Conservation (phyloP, 2,888 invertebrate genomes). For the Eugnorisma glareosa region DNA sequence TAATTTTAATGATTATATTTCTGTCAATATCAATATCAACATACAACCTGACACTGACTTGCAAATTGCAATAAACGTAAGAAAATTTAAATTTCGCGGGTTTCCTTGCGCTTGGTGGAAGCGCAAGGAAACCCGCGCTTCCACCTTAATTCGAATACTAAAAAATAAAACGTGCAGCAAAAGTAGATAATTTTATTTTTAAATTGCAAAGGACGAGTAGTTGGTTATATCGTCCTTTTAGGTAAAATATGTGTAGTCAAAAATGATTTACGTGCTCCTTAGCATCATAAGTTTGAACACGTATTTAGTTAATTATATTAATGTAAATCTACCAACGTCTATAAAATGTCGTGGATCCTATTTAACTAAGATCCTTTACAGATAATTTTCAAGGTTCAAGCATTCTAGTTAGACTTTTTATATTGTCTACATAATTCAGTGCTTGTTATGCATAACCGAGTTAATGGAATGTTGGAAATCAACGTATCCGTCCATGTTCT, state of each 20-base stretch:
- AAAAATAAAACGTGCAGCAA: neutral
- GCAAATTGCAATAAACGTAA: too few relatives aligned
- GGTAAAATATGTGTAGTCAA: constrained; percentile 20
- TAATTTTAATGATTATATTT: too few relatives aligned
- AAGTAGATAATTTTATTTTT: constrained; percentile 8
- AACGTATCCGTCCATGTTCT: constrained; percentile 78
- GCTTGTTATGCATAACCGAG: constrained; percentile 80
- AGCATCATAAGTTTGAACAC: constrained; percentile 58
- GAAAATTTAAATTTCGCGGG: too few relatives aligned
- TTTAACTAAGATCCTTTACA: constrained; percentile 66
- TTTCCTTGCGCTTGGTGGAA: too few relatives aligned
- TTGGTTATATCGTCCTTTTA: neutral
- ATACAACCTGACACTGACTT: too few relatives aligned
- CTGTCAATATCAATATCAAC: too few relatives aligned
- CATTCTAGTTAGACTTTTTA: constrained; percentile 71
- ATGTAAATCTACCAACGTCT: constrained; percentile 55
- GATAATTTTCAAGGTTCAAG: constrained; percentile 75
- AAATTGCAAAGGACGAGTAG: constrained; percentile 15
- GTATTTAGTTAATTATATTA: constrained; percentile 61
- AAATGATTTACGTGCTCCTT: constrained; percentile 37
- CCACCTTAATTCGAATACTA: neutral
- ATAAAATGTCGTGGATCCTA: constrained; percentile 64
- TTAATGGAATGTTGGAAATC: constrained; percentile 78
- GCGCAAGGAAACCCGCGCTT: too few relatives aligned
- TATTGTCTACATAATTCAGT: constrained; percentile 71